Base-by-base conservation (phyloP, 2,797 vertebrate genomes). In the Typhlichthys eigenmanni region DNA sequence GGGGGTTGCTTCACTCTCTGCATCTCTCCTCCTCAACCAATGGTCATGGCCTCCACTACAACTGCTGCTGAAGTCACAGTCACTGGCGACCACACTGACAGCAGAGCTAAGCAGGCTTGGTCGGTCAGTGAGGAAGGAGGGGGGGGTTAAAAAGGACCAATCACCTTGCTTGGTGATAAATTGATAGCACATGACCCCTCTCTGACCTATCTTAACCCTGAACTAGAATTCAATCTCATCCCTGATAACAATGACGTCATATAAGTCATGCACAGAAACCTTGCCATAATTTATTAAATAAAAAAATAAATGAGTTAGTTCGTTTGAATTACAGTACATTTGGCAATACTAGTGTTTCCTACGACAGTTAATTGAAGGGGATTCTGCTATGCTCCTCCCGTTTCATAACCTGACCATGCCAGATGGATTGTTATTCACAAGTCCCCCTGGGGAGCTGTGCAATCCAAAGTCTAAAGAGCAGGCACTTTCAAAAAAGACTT, bases 41-140 rank as follows among this genome's bases (percentile, higher is more conserved):
- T 9, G 81, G 74, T 68, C 47, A 47, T 19, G 46, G 45, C 72
- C 76, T 29, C 24, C 24, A 71, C 58, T 75, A 71, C 64, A 56
- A 75, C 71, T 68, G 56, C 68, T 75, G 68, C 53, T 66, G 71
- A 8, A 38, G 63, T 55, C 58, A 64, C 13, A 19, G 11, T 83
- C 85, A 88, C 82, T 79, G 80, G 87, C 79, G 74, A 82, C 79
- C 62, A 62, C 70, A 79, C 53, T 64, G 74, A 79, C 67, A 60
- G 66, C 57, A 72, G 73, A 65, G 78, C 69, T 75, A 72, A 65
- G 78, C 68, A 75, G 74, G 79, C 66, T 54, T 67, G 58, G 65
- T 45, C 71, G 58, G 64, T 29, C 24, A 29, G 24, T 4, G 24
- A 4, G 24, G 4, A 29, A 29, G 24, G 3, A 19, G 19, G 19